Evolutionary conservation across 2,888 invertebrate genomes (phyloP), one percentile per base, ranked within the genome.

Genomic region (Microchrysa polita): DNA sequence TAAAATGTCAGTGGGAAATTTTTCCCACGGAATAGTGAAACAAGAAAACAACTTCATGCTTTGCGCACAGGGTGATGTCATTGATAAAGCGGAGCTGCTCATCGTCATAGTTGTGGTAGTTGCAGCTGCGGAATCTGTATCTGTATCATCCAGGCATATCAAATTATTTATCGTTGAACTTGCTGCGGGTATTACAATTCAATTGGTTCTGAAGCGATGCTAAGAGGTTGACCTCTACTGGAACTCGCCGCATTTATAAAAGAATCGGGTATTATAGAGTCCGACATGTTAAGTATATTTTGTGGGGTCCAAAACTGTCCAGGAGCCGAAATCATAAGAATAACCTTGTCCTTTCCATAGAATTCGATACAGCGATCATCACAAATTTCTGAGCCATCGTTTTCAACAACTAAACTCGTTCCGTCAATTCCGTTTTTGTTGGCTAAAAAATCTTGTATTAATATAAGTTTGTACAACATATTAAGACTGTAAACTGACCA

Each of bases 31-130:
- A n/a, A 48, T 48, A n/a, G 2, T 2, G 16, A 48, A 48, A 48
- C 16, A n/a, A 48, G 48, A n/a, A 48, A 48, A 48, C 10, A 48
- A 10, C 16, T n/a, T 48, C 2, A 12, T 4, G 16, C 14, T 48
- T 48, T 12, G 14, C 4, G 48, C 12, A n/a, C 12, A 48, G 12
- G 10, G 16, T n/a, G 48, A 48, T 48, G 48, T 48, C 12, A 12
- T n/a, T n/a, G 48, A 48, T 12, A n/a, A 48, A n/a, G 48, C 14
- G 48, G 48, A n/a, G 48, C 48, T 48, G 48, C 48, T 48, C 48
- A n/a, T n/a, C 4, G 48, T 48, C 12, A n/a, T 7, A 48, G 48
- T 48, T 48, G 48, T 48, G 27, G 27, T 34, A 34, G 27, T 34
- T 34, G 27, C 27, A 34, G 27, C 27, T 34, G 27, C 27, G 7